Evolutionary conservation across 1,140 invertebrate genomes (phyloP).

Genomic region (Caenorhabditis latens): DNA sequence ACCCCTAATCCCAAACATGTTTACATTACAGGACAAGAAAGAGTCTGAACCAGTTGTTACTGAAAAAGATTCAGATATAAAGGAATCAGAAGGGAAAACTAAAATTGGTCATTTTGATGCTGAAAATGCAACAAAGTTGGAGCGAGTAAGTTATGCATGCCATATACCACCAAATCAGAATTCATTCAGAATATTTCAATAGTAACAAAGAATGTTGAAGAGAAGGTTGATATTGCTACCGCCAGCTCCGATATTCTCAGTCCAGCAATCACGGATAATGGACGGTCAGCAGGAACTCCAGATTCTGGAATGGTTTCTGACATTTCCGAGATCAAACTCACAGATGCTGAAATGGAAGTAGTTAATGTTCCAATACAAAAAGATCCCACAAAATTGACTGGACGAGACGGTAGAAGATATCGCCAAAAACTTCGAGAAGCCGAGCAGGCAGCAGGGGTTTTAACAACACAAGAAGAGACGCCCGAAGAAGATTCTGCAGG

Average conservation of each 20-base stretch:
- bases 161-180: too few species aligned
- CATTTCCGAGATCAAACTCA: not conserved
- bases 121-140: too few species aligned
- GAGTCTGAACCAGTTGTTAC: not conserved
- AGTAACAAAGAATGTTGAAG: not conserved
- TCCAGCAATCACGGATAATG: not conserved
- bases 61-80: too few species aligned
- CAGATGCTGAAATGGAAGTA: not conserved
- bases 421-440: constrained; percentile 18
- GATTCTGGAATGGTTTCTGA: constrained; percentile 34
- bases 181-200: too few species aligned
- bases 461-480: not conserved
- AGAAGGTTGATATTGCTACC: not conserved
- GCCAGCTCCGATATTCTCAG: not conserved
- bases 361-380: not conserved
- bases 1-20: too few species aligned
- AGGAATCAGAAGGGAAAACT: too few species aligned
- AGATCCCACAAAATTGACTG: not conserved
- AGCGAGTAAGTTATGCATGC: too few species aligned
- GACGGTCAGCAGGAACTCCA: not conserved
- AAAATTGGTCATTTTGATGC: too few species aligned
- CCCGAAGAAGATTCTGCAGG: not conserved
- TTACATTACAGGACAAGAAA: not conserved
- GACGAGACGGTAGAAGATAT: not conserved
- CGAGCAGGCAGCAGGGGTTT: not conserved